These are phyloP conservation scores for Danionella cerebrum DNA, from an alignment of 2,113 vertebrate genomes.

Conservation along the genomic window DNA sequence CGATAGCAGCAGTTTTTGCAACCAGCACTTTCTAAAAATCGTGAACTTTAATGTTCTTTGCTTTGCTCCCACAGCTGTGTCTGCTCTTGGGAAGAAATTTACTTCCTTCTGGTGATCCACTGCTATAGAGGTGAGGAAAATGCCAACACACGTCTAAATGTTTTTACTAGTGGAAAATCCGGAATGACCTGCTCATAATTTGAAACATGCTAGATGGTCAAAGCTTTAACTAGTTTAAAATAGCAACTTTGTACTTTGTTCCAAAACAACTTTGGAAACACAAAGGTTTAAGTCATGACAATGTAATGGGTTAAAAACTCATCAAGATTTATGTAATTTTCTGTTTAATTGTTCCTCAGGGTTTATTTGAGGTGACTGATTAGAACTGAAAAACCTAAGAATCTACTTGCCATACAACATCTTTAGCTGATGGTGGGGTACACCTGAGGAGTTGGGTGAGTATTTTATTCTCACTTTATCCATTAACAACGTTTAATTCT, in stretches of 20 bases:
- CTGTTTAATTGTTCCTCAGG: background rate
- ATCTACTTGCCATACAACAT: constrained; percentile 59
- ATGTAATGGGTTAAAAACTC: no score
- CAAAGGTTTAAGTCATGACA: no score
- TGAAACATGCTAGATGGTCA: no score
- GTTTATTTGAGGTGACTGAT: constrained; percentile 48
- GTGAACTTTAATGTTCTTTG: background rate
- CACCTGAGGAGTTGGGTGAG: constrained; percentile 81
- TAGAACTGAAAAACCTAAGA: constrained; percentile 88
- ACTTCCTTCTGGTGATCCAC: constrained; percentile 94
- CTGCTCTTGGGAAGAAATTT: constrained; percentile 97
- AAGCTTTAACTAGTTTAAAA: no score
- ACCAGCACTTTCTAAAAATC: background rate
- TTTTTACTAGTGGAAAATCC: no score
- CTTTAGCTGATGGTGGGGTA: constrained; percentile 42
- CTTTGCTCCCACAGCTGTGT: constrained; percentile 68
- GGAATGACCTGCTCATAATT: no score
- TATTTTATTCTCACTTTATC: constrained; percentile 33
- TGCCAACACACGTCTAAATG: no score
- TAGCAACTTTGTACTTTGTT: no score
- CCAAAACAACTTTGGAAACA: no score
- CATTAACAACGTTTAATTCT: no score
- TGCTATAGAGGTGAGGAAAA: constrained; percentile 69
- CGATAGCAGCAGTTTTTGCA: background rate
- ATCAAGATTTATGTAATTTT: no score